Conservation (phyloP, 2,797 vertebrate species). For the Distichodus sexfasciatus region DNA sequence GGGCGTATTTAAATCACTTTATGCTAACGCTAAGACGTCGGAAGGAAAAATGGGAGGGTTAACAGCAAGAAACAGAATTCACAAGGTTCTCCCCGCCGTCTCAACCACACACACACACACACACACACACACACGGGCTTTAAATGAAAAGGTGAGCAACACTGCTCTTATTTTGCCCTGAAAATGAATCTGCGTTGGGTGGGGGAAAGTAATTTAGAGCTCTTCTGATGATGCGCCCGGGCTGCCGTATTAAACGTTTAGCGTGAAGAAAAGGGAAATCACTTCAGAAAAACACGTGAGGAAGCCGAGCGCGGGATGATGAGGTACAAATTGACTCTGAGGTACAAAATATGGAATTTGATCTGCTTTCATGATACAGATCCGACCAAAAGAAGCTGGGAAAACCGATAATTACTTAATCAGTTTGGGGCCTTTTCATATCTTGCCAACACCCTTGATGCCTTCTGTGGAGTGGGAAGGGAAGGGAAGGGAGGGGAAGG, state of each 20-base stretch:
- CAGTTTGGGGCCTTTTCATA: slow-evolving; percentile 52
- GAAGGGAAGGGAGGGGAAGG: slow-evolving; percentile 32
- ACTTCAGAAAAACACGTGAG: slow-evolving; percentile 36
- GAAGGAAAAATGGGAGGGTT: neutral
- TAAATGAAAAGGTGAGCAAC: slow-evolving; percentile 44
- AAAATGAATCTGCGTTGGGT: slow-evolving; percentile 42
- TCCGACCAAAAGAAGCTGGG: slow-evolving; percentile 47
- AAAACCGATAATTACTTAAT: slow-evolving; percentile 59
- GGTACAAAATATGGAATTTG: slow-evolving; percentile 53
- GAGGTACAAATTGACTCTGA: slow-evolving; percentile 52
- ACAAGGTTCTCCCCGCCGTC: slow-evolving; percentile 22
- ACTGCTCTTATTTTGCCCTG: slow-evolving; percentile 41
- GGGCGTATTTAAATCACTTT: slow-evolving; percentile 48
- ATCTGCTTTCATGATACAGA: slow-evolving; percentile 50
- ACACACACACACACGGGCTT: slow-evolving; percentile 20
- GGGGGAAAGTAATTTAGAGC: slow-evolving; percentile 34
- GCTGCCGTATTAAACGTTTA: slow-evolving; percentile 43
- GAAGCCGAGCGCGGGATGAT: slow-evolving; percentile 35
- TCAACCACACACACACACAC: slow-evolving; percentile 27
- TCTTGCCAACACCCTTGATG: slow-evolving; percentile 57
- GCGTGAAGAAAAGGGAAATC: slow-evolving; percentile 45
- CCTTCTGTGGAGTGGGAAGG: slow-evolving; percentile 50
- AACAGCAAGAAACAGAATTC: slow-evolving; percentile 32
- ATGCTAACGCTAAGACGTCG: slow-evolving; percentile 47
- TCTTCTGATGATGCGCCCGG: slow-evolving; percentile 43